Evolutionary conservation across 2,113 vertebrate genomes (phyloP).

Genomic region (Patagioenas fasciata): DNA sequence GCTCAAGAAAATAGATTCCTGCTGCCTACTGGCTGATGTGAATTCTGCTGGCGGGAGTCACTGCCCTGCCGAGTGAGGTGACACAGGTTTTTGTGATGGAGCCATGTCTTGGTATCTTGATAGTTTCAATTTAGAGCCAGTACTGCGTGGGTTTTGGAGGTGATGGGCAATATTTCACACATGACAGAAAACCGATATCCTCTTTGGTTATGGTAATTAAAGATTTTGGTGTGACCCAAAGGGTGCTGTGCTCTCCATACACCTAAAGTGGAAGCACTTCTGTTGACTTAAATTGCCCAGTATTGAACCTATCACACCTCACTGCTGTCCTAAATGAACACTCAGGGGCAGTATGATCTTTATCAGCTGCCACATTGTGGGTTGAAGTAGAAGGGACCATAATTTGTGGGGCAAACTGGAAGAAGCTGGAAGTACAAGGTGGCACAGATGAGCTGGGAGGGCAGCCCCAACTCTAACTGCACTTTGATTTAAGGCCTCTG

Average conservation of each 20-base stretch:
- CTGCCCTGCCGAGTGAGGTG: background rate
- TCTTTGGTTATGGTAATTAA: background rate
- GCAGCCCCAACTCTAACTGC: background rate
- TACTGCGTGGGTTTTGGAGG: background rate
- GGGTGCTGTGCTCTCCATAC: background rate
- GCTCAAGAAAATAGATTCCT: background rate
- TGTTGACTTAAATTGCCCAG: background rate
- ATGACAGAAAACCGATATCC: background rate
- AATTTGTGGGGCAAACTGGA: background rate
- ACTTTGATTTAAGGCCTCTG: constrained; percentile 83
- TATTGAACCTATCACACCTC: background rate
- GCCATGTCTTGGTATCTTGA: background rate
- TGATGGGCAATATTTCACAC: background rate
- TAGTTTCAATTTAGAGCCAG: background rate
- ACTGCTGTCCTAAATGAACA: background rate
- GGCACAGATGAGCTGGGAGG: background rate
- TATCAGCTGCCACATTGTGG: background rate
- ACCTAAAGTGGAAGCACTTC: background rate
- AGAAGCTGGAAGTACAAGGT: background rate
- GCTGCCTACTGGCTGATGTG: background rate
- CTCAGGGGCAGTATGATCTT: rapidly evolving
- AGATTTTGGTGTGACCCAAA: rapidly evolving
- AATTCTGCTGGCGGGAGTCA: background rate
- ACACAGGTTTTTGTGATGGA: background rate
- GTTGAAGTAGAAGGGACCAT: background rate